These are phyloP conservation scores for Nyctibius grandis DNA, from an alignment of 2,797 vertebrate genomes.

Conservation along the genomic window DNA sequence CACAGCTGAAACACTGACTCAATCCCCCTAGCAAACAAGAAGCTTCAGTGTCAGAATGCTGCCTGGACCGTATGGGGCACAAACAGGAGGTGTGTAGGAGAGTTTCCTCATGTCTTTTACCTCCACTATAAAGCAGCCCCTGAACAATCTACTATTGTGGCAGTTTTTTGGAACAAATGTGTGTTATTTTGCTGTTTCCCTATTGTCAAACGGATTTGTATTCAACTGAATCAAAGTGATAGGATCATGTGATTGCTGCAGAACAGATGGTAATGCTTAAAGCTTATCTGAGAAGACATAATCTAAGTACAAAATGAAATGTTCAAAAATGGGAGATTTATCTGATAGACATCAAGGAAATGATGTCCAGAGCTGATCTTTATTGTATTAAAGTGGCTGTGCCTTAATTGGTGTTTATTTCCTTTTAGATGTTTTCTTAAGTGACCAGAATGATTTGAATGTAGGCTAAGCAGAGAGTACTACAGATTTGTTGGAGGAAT, in stretches of 20 bases:
- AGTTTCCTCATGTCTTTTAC: not conserved
- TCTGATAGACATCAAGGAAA: conserved; percentile 14
- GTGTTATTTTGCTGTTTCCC: not conserved
- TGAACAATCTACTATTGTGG: not conserved
- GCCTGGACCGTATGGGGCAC: not conserved
- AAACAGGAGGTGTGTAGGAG: not conserved
- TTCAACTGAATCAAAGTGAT: conserved; percentile 13
- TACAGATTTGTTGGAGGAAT: not conserved
- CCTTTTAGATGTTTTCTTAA: conserved; percentile 34
- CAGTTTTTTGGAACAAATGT: not conserved
- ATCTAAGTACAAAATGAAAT: conserved; percentile 58
- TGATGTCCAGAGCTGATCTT: conserved; percentile 16
- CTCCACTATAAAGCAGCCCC: not conserved
- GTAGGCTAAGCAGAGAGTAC: not conserved
- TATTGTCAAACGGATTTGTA: conserved; percentile 29
- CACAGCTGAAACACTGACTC: conserved; percentile 45
- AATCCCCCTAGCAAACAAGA: not conserved
- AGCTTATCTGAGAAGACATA: conserved; percentile 55
- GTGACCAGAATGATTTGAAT: conserved; percentile 10
- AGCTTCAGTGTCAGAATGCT: not conserved
- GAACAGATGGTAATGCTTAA: conserved; percentile 52
- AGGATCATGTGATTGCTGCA: conserved; percentile 32
- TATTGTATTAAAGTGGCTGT: conserved; percentile 32
- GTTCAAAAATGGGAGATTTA: conserved; percentile 43
- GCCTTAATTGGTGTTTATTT: conserved; percentile 60